Evolutionary conservation across 2,797 vertebrate species (phyloP).

Genomic region (Streptopelia turtur): DNA sequence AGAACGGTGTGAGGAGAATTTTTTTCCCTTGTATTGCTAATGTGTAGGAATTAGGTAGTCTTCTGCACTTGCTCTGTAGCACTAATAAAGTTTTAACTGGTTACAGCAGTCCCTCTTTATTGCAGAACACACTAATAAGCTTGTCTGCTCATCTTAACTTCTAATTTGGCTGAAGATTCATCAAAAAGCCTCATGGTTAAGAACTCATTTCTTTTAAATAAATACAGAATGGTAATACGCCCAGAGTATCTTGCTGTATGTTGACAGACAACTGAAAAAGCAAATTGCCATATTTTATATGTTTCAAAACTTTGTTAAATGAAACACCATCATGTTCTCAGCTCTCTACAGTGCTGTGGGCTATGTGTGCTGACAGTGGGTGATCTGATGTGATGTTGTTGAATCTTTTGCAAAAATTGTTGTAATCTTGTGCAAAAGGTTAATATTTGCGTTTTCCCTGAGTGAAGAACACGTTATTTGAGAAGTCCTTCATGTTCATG

Average conservation of each 20-base stretch:
- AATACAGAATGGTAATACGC: background rate
- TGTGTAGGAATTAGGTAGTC: background rate
- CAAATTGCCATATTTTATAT: background rate
- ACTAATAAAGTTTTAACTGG: background rate
- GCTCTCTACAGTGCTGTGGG: background rate
- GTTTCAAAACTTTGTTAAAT: background rate
- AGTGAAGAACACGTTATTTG: background rate
- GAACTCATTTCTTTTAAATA: background rate
- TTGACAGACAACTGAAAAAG: background rate
- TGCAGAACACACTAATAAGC: background rate
- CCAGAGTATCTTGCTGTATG: background rate
- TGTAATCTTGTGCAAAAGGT: background rate
- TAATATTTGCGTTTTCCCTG: background rate
- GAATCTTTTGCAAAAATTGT: background rate
- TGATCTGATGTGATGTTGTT: background rate
- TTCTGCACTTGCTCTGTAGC: background rate
- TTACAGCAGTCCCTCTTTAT: background rate
- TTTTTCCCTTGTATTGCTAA: background rate
- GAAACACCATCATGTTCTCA: background rate
- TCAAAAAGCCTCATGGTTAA: background rate
- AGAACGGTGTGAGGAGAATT: background rate
- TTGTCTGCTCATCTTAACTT: background rate
- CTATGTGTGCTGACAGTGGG: background rate
- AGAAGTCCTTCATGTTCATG: background rate
- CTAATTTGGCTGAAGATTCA: background rate